Evolutionary conservation across 2,797 vertebrate species (phyloP), one percentile per base, ranked within the genome.

Genomic region (Clarias laeviceps): DNA sequence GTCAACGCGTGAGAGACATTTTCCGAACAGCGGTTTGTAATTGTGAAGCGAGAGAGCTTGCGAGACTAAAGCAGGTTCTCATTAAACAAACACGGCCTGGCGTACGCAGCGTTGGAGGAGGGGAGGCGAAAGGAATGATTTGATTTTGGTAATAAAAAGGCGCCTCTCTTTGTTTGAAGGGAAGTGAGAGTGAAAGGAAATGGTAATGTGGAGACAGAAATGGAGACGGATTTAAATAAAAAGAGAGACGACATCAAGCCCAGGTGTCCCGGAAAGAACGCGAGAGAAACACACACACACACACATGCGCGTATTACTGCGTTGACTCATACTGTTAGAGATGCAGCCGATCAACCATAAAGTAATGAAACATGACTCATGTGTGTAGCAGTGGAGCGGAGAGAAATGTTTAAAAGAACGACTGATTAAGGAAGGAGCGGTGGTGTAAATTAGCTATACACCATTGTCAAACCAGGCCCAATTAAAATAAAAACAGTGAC

Each of bases 211-310:
- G 32, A 64, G 34, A 70, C 37, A 74, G 45, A 22, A 68, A 86
- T 59, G 37, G 66, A 78, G 22, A 57, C 85, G 37, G 64, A 79
- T 94, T 89, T 91, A 89, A 93, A 93, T 92, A 90, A 32, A 66
- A 50, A 50, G 45, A 84, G 84, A 87, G 72, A 66, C 56, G 37
- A 50, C 40, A 73, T 84, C 81, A 89, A 84, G 81, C n/a, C 37
- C 88, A 89, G 86, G 81, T 87, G 86, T 37, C 32, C 20, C 0
- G 14, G 57, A 62, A 79, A 62, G 76, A 78, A 78, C 12, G 76
- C 15, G 17, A 37, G 20, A n/a, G 34, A 34, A 7, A 70, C 18
- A 40, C 68, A 70, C 34, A 70, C 20, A 7, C 22, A 37, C 32
- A 61, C 54, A 11, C 14, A 45, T 4, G 15, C 0, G 12, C 5